Base-by-base conservation (phyloP, 2,113 vertebrate genomes). In the Sebastes schlegelii region DNA sequence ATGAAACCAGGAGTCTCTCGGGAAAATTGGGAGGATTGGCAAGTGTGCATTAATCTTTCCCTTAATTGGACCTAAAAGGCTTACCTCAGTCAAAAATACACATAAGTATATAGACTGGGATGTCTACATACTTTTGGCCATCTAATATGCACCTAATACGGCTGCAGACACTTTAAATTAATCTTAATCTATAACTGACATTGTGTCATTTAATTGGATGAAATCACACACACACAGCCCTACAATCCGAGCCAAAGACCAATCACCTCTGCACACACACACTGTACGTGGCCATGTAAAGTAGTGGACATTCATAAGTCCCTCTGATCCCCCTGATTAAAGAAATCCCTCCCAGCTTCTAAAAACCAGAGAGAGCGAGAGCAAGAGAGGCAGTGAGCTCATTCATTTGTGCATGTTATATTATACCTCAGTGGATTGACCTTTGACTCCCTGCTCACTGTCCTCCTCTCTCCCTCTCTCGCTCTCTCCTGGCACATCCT, bases 281-380 rank as follows among this genome's bases (percentile, higher is more conserved):
- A 80, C 63, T 77, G 72, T 21, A 74, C 19, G 48, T 78, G 60
- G 43, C 77, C 80, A 63, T 79, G 79, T 83, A 81, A 89, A 86
- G 88, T 84, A 83, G 88, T 93, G 92, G 93, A 92, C 91, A 88
- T 84, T 88, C 60, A 26, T 91, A 92, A 93, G 82, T 92, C 91
- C 69, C 48, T 85, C 79, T 92, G 91, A 93, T 93, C 89, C 85
- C 82, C 45, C 76, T 87, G 91, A 93, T 94, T 92, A 93, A 90
- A 93, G 83, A 88, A 91, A 91, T 91, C 78, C 79, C 87, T 83
- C 23, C 55, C 69, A 81, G 86, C 77, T 65, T 75, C 55, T 57
- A 78, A 84, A 84, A 79, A 70, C 58, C 71, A 45, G 79, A 69
- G 79, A 75, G 69, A 10, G 67, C 34, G 63, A 19, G 62, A 61